A percentile compares a stretch with the other conserved stretches of the same genome.
phyloP scores from a whole-genome alignment of 2,113 vertebrate genomes.

The Daphoenositta chrysoptera region DNA sequence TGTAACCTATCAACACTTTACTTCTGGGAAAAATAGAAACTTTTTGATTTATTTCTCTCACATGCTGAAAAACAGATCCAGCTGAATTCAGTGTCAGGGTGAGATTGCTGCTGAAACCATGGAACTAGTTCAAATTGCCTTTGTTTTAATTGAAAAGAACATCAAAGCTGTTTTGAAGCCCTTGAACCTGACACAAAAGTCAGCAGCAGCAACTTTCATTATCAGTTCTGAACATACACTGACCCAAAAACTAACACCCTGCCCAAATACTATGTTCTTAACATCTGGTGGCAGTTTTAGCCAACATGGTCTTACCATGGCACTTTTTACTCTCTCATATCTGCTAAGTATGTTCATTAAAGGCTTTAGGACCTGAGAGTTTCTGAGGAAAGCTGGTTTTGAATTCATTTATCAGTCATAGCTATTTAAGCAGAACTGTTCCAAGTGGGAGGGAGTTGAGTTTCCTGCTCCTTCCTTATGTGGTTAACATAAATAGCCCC shows the following conservation, averaged over 20 bases:
- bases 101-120: neutral
- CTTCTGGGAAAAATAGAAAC: neutral
- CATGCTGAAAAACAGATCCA: neutral
- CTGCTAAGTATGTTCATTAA: neutral
- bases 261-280: neutral
- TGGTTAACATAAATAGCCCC: neutral
- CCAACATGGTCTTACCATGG: neutral
- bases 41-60: neutral
- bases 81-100: neutral
- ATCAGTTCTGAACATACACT: neutral
- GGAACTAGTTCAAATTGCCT: neutral
- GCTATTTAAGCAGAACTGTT: neutral
- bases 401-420: neutral
- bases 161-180: neutral
- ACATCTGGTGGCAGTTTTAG: neutral
- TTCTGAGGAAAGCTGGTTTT: neutral
- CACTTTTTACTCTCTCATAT: neutral
- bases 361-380: neutral
- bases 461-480: neutral
- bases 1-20: neutral
- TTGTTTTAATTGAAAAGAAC: neutral
- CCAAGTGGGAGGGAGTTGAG: neutral
- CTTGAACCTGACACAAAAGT: neutral
- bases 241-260: accelerated
- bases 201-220: neutral